phyloP scores from a whole-genome alignment of 2,113 vertebrate genomes.

The Colaptes auratus region DNA sequence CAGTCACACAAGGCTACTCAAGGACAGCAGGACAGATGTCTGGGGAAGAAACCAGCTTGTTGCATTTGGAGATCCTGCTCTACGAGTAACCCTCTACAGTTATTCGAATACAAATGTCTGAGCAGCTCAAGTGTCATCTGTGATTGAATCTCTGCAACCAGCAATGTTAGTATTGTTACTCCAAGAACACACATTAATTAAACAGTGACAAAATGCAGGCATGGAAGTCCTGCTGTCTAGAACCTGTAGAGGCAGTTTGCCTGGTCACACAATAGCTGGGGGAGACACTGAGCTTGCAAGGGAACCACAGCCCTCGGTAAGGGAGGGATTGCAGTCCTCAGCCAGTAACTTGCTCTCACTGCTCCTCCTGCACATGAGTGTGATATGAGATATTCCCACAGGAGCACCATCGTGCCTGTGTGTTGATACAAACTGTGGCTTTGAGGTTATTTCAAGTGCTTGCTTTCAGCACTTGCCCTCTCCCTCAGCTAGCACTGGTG shows the following conservation, averaged over 20 bases:
- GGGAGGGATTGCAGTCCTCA: background rate
- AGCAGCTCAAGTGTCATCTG: background rate
- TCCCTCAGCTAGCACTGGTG: background rate
- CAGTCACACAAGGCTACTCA: background rate
- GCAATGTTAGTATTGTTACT: conserved; percentile 50
- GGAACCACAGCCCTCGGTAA: background rate
- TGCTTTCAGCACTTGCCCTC: background rate
- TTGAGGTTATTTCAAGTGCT: background rate
- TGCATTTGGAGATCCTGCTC: background rate
- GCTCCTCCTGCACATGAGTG: background rate
- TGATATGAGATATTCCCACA: background rate
- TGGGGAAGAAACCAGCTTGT: conserved; percentile 6
- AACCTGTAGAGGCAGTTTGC: conserved; percentile 32
- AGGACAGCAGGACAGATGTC: conserved; percentile 12
- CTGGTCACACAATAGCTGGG: background rate
- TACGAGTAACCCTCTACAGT: background rate
- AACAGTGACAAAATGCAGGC: conserved; percentile 7
- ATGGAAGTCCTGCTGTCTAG: conserved; percentile 11
- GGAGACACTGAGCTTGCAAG: conserved; percentile 1
- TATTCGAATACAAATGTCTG: conserved; percentile 26
- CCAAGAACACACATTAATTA: conserved; percentile 58
- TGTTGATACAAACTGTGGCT: background rate
- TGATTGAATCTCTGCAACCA: conserved; percentile 30
- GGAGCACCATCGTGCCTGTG: fast-evolving
- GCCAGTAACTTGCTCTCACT: background rate